Conservation (phyloP, 2,888 invertebrate genomes). For the Lamproptera curius region DNA sequence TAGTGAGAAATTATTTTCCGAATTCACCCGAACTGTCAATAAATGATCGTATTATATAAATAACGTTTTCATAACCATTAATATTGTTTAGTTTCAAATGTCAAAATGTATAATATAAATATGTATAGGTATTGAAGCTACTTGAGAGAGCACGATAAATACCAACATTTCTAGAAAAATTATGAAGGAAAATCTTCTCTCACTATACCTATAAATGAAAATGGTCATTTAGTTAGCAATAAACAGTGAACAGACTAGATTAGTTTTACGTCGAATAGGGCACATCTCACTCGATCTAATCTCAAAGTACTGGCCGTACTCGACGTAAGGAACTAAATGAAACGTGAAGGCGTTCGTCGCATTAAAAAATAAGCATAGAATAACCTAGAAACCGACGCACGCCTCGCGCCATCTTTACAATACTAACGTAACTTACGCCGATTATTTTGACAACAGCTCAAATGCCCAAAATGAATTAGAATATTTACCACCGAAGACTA, state of each 20-base stretch:
- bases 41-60: too few species aligned
- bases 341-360: conserved; percentile 55
- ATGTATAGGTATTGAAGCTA: too few species aligned
- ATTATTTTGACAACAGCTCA: conserved; percentile 13
- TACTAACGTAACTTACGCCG: conserved; percentile 22
- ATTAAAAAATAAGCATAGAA: conserved; percentile 8
- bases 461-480: conserved; percentile 18
- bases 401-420: conserved; percentile 48
- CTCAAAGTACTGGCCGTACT: conserved; percentile 39
- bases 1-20: too few species aligned
- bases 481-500: too few species aligned
- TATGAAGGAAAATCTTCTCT: too few species aligned
- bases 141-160: too few species aligned
- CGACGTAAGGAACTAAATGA: conserved; percentile 63
- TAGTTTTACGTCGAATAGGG: conserved; percentile 64
- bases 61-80: too few species aligned
- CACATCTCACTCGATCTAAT: conserved; percentile 27
- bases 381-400: conserved; percentile 41
- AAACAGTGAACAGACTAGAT: conserved; percentile 65
- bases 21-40: too few species aligned
- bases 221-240: not conserved
- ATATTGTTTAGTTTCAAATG: too few species aligned
- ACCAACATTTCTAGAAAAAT: too few species aligned
- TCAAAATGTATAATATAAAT: too few species aligned
- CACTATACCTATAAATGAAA: too few species aligned